Evolutionary conservation across 23 tunicate species (phyloP).

Genomic region (Halocynthia aurantium): DNA sequence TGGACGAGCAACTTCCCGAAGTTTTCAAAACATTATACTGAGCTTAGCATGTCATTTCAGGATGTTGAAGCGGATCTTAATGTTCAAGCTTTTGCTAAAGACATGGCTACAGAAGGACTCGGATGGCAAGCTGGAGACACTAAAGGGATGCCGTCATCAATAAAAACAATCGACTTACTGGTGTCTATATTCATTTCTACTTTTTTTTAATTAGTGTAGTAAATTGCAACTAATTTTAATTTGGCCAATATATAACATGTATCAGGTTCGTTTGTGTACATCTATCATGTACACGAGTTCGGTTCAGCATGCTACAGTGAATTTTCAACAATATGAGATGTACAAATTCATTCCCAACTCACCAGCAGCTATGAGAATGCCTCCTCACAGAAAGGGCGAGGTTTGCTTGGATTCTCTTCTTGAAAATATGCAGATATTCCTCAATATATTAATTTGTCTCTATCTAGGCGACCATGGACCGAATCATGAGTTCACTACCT

Average conservation of each 20-base stretch:
- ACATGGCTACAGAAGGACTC: conserved; percentile 17
- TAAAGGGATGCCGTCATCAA: conserved; percentile 18
- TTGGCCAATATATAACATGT: neutral
- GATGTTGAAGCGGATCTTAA: conserved; percentile 13
- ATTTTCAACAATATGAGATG: conserved; percentile 36
- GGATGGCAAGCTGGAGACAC: conserved; percentile 34
- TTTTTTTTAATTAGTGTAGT: neutral
- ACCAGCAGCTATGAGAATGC: conserved; percentile 34
- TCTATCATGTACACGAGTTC: conserved; percentile 38
- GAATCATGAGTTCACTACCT: conserved; percentile 14
- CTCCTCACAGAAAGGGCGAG: conserved; percentile 41
- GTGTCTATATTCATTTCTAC: conserved; percentile 7
- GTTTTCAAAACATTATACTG: too few relatives aligned
- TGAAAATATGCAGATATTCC: neutral
- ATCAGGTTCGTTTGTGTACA: conserved; percentile 25
- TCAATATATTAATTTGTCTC: neutral
- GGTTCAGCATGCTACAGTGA: conserved; percentile 45
- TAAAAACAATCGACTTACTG: conserved; percentile 10
- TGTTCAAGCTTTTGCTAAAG: conserved; percentile 17
- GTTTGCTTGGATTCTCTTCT: conserved; percentile 1
- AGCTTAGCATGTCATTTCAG: neutral
- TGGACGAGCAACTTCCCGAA: too few relatives aligned
- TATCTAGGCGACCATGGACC: conserved; percentile 7
- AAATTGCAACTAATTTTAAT: neutral
- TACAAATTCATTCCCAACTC: conserved; percentile 38